Evolutionary conservation across 2,888 invertebrate genomes (phyloP).

Genomic region (Thysanoteuthis rhombus): DNA sequence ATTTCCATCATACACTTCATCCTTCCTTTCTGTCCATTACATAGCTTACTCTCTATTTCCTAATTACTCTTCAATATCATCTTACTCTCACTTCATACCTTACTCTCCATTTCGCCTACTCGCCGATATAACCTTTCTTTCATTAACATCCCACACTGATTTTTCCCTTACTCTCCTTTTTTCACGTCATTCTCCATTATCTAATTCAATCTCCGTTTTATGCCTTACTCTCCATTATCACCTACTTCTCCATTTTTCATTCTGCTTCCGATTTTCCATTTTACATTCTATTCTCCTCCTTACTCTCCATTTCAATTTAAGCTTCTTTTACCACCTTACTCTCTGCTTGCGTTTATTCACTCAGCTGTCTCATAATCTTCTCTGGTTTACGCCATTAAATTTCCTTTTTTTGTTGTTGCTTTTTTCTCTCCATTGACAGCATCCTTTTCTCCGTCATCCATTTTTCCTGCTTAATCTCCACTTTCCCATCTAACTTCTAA

Average conservation of each 20-base stretch:
- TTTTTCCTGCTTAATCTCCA: not conserved
- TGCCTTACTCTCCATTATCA: no score
- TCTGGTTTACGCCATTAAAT: no score
- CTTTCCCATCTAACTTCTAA: not conserved
- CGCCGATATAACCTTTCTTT: no score
- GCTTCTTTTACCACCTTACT: not conserved
- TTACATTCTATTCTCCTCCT: not conserved
- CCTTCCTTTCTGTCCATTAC: not conserved
- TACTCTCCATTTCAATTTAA: not conserved
- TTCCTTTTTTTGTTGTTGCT: not conserved
- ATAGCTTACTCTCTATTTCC: not conserved
- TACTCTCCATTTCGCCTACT: not conserved
- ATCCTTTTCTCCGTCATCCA: not conserved
- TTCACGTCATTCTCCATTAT: no score
- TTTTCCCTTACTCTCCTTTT: no score
- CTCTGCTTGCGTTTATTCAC: not conserved
- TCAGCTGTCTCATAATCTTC: no score
- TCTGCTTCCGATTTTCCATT: not conserved
- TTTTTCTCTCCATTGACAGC: not conserved
- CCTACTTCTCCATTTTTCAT: not conserved
- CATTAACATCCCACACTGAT: no score
- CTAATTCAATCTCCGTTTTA: no score
- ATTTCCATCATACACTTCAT: no score
- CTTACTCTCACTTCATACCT: not conserved
- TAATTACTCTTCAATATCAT: not conserved